Conservation (phyloP, 2,797 vertebrate genomes). For the Austrolebias charrua region DNA sequence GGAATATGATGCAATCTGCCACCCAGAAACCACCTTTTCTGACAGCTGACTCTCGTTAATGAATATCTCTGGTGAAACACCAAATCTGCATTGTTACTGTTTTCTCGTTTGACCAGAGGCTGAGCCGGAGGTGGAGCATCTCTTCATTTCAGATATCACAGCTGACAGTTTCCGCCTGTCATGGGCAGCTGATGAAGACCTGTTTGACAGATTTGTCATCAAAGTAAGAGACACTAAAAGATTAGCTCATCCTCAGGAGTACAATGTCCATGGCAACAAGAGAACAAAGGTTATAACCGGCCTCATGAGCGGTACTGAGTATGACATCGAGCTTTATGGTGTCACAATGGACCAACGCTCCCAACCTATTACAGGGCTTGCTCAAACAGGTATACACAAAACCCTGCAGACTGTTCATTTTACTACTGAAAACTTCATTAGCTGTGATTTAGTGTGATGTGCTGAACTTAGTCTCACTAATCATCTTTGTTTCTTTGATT, state of each 20-base stretch:
- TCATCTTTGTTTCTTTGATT: slow-evolving; percentile 33
- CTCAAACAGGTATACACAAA: slow-evolving; percentile 89
- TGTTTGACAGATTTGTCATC: slow-evolving; percentile 94
- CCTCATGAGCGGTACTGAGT: slow-evolving; percentile 90
- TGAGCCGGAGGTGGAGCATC: slow-evolving; percentile 94
- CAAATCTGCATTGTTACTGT: slow-evolving; percentile 46
- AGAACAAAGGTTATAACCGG: slow-evolving; percentile 86
- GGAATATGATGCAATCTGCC: slow-evolving; percentile 21
- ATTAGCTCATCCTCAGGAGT: slow-evolving; percentile 83
- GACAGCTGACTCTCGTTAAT: slow-evolving; percentile 34
- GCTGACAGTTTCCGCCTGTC: slow-evolving; percentile 89
- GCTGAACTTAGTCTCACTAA: slow-evolving; percentile 26
- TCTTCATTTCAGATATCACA: slow-evolving; percentile 89
- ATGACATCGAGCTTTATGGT: slow-evolving; percentile 93
- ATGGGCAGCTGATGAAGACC: slow-evolving; percentile 89
- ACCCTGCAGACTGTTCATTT: slow-evolving; percentile 6
- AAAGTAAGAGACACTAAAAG: slow-evolving; percentile 91
- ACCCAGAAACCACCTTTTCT: slow-evolving; percentile 31
- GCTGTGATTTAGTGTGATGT: background rate
- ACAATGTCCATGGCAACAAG: slow-evolving; percentile 80
- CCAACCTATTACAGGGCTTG: slow-evolving; percentile 84
- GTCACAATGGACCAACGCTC: slow-evolving; percentile 86
- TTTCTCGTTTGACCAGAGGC: slow-evolving; percentile 85
- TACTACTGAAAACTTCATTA: slow-evolving; percentile 24
- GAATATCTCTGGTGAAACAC: slow-evolving; percentile 16